Percentiles rank a stretch among this genome's conserved stretches.
Evolutionary conservation across 2,113 vertebrate genomes (phyloP).

Genomic region (Tringa solitaria): DNA sequence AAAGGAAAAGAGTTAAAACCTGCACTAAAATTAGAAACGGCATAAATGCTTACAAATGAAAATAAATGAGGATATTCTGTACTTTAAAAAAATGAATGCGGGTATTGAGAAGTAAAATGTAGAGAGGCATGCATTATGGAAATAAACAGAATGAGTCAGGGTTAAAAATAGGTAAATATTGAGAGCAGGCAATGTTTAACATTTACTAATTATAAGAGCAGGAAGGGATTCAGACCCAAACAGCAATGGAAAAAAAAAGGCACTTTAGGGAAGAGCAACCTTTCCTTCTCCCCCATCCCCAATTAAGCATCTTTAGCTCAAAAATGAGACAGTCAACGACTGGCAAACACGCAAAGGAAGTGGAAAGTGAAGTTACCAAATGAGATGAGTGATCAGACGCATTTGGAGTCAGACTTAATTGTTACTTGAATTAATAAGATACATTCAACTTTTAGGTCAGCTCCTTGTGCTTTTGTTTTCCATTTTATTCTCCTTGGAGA

Average conservation of each 20-base stretch:
- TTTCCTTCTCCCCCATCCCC: too few species aligned
- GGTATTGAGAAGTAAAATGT: not conserved
- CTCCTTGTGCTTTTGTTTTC: not conserved
- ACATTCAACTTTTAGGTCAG: not conserved
- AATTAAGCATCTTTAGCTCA: not conserved
- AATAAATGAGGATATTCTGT: not conserved
- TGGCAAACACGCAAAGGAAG: not conserved
- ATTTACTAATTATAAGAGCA: not conserved
- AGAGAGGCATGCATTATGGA: not conserved
- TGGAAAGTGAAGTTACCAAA: not conserved
- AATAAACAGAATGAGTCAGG: constrained; percentile 33
- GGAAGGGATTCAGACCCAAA: not conserved
- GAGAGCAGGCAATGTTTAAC: not conserved
- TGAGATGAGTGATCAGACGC: not conserved
- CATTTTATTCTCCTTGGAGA: not conserved
- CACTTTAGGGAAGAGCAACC: not conserved
- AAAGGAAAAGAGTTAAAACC: not conserved
- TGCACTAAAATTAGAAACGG: not conserved
- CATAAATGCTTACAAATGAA: not conserved
- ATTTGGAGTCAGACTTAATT: not conserved
- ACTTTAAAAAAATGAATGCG: not conserved
- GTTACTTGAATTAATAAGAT: not conserved
- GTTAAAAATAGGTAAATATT: constrained; percentile 42
- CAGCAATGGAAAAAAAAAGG: not conserved
- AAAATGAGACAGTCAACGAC: not conserved